These are phyloP conservation scores for Numida meleagris DNA, from an alignment of 2,113 vertebrate species.

Conservation along the genomic window DNA sequence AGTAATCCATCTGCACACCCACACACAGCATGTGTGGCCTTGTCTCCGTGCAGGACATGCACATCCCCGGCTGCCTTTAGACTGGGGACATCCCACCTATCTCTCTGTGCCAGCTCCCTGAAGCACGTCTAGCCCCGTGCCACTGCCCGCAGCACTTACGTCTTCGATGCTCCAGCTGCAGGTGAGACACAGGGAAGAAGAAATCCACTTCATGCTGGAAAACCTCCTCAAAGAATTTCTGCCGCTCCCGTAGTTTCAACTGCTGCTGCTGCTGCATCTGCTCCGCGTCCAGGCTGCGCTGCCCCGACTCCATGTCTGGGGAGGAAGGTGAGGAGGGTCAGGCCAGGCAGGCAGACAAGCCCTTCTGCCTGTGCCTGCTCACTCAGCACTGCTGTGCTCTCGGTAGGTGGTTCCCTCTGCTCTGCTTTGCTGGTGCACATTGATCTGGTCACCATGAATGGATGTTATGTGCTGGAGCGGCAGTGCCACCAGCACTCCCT, in stretches of 20 bases:
- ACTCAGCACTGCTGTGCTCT: accelerated
- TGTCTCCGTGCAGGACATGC: neutral
- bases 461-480: accelerated
- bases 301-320: slow-evolving; percentile 75
- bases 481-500: neutral
- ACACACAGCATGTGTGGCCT: neutral
- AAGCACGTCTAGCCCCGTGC: accelerated
- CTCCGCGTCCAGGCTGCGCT: slow-evolving; percentile 75
- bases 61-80: neutral
- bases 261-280: slow-evolving; percentile 84
- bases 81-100: neutral
- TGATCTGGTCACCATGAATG: neutral
- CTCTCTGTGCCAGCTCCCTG: neutral
- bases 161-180: slow-evolving; percentile 89
- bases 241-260: slow-evolving; percentile 86
- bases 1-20: slow-evolving; percentile 2
- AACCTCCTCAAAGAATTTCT: slow-evolving; percentile 93
- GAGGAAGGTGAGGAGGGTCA: neutral
- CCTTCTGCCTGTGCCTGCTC: neutral
- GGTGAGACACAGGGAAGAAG: slow-evolving; percentile 87
- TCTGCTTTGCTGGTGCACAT: neutral
- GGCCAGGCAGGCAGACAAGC: neutral
- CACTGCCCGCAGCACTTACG: slow-evolving; percentile 75
- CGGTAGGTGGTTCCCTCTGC: neutral
- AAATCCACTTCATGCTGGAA: slow-evolving; percentile 92